These are phyloP conservation scores for Eupristina koningsbergeri DNA, from an alignment of 1,140 invertebrate genomes.

Conservation along the genomic window DNA sequence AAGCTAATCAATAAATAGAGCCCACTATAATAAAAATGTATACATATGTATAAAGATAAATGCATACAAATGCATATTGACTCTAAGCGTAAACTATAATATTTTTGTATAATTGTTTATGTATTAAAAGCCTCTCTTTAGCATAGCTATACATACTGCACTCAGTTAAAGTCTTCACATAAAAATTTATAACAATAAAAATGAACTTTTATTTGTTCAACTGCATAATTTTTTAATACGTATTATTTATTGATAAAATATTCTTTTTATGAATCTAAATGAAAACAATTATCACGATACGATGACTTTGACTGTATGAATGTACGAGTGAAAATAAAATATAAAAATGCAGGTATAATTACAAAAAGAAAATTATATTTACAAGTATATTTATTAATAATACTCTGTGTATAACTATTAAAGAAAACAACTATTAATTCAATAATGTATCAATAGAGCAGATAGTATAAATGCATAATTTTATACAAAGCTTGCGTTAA, in stretches of 20 bases:
- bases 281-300: neutral
- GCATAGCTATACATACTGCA: neutral
- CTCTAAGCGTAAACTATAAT: too few species aligned
- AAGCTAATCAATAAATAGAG: slow-evolving; percentile 7
- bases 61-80: too few species aligned
- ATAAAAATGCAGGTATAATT: neutral
- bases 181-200: neutral
- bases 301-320: neutral
- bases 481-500: slow-evolving; percentile 52
- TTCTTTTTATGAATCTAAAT: neutral
- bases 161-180: slow-evolving; percentile 3
- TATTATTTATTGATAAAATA: too few species aligned
- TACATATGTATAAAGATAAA: too few species aligned
- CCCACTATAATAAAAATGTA: neutral
- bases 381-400: slow-evolving; percentile 5
- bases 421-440: slow-evolving; percentile 14
- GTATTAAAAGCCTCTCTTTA: slow-evolving; percentile 1
- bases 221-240: too few species aligned
- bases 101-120: too few species aligned
- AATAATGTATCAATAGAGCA: slow-evolving; percentile 9
- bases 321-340: neutral
- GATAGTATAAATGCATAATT: slow-evolving; percentile 58
- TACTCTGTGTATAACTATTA: neutral
- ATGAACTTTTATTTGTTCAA: too few species aligned
- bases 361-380: slow-evolving; percentile 30